Conservation (phyloP, 2,113 vertebrate species). For the Helogale parvula region DNA sequence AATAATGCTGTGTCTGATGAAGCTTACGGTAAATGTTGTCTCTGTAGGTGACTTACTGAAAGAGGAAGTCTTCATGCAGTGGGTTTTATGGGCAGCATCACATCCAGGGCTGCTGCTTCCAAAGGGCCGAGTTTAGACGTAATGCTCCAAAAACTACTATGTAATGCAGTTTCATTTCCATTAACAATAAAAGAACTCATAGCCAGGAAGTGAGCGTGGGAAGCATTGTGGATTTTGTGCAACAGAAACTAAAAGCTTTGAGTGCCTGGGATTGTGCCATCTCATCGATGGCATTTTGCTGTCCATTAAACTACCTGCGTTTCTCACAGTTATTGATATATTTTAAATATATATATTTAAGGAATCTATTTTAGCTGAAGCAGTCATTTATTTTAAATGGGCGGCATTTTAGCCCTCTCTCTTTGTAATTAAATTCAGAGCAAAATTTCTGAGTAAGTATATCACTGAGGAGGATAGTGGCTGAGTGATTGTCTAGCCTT, state of each 20-base stretch:
- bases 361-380: neutral
- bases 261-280: slow-evolving; percentile 46
- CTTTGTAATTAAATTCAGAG: slow-evolving; percentile 63
- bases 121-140: slow-evolving; percentile 50
- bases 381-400: slow-evolving; percentile 47
- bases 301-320: slow-evolving; percentile 41
- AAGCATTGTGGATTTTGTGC: slow-evolving; percentile 57
- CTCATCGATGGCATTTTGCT: slow-evolving; percentile 15
- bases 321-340: slow-evolving; percentile 24
- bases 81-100: slow-evolving; percentile 44
- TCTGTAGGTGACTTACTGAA: slow-evolving; percentile 57
- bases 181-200: slow-evolving; percentile 43
- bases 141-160: slow-evolving; percentile 36
- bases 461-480: neutral
- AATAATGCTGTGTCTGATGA: slow-evolving; percentile 47
- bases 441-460: neutral
- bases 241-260: slow-evolving; percentile 60
- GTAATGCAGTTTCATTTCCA: slow-evolving; percentile 52
- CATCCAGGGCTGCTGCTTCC: slow-evolving; percentile 27
- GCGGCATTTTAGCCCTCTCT: neutral
- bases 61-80: slow-evolving; percentile 55
- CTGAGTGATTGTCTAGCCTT: slow-evolving; percentile 1
- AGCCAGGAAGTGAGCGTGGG: slow-evolving; percentile 44
- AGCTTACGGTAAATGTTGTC: slow-evolving; percentile 52
- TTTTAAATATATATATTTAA: neutral